These are phyloP conservation scores for Enteromius radiatus DNA, from an alignment of 2,797 vertebrate species.

Conservation along the genomic window DNA sequence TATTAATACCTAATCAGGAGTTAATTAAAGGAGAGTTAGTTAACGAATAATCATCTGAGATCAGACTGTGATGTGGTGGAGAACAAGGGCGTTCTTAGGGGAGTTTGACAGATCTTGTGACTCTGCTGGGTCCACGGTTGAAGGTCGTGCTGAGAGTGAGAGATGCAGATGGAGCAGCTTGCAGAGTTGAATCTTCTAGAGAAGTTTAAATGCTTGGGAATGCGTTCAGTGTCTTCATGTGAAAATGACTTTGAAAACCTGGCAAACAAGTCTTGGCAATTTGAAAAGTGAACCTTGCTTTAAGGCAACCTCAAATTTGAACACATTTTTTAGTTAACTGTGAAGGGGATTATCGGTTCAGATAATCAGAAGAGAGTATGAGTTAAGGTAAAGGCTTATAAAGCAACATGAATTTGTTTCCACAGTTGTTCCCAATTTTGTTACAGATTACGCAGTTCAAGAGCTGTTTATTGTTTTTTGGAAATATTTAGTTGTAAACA, in stretches of 20 bases:
- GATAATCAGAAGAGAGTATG: conserved; percentile 14
- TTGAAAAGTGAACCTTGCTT: background rate
- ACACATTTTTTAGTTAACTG: conserved; percentile 22
- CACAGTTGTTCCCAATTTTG: background rate
- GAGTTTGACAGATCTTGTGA: conserved; percentile 26
- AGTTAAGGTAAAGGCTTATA: background rate
- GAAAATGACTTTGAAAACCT: background rate
- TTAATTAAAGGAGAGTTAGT: conserved; percentile 77
- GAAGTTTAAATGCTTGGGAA: background rate
- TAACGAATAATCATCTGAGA: conserved; percentile 72
- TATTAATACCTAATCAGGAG: conserved; percentile 79
- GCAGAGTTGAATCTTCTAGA: conserved; percentile 21
- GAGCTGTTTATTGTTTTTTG: background rate
- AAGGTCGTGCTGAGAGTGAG: conserved; percentile 38
- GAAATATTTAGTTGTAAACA: background rate
- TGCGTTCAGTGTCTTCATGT: background rate
- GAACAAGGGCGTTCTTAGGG: conserved; percentile 68
- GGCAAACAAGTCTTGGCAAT: conserved; percentile 17
- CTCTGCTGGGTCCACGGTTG: conserved; percentile 50
- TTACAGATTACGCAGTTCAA: background rate
- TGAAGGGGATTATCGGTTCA: conserved; percentile 18
- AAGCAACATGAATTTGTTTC: background rate
- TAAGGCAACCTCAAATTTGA: conserved; percentile 16
- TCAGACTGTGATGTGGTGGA: conserved; percentile 66
- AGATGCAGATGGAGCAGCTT: conserved; percentile 37